Conservation (phyloP, 2,888 invertebrate genomes). For the Eupithecia pulchellata region DNA sequence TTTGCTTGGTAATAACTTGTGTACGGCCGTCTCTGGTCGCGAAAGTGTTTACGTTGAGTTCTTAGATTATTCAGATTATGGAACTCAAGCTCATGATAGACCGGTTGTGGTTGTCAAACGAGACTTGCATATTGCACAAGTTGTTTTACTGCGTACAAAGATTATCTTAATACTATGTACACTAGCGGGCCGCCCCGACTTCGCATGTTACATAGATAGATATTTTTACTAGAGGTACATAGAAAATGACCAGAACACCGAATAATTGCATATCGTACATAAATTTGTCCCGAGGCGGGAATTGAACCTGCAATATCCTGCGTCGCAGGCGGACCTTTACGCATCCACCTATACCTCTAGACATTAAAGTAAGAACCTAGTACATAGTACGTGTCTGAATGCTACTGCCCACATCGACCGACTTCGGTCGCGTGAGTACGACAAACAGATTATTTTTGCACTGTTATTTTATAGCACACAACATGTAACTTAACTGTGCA, state of each 20-base stretch:
- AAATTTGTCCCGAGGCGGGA: too few species aligned
- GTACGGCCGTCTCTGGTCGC: constrained; percentile 31
- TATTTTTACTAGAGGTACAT: too few species aligned
- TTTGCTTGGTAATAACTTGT: constrained; percentile 21
- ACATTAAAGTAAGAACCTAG: not conserved
- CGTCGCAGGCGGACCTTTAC: too few species aligned
- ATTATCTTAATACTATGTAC: not conserved
- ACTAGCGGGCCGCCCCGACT: too few species aligned
- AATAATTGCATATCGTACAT: too few species aligned
- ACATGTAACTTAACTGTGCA: not conserved
- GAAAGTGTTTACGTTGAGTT: constrained; percentile 39
- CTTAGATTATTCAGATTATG: constrained; percentile 40
- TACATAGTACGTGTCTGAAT: not conserved
- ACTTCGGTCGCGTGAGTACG: not conserved
- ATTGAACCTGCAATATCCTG: too few species aligned
- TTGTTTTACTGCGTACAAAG: constrained; percentile 1
- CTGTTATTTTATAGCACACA: not conserved
- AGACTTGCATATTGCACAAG: constrained; percentile 39
- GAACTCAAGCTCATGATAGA: constrained; percentile 41
- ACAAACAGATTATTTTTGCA: not conserved
- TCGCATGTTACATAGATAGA: too few species aligned
- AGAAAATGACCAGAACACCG: too few species aligned
- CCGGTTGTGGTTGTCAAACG: constrained; percentile 41
- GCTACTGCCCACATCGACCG: not conserved
- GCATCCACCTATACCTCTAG: too few species aligned